Percentiles rank a stretch among this genome's conserved stretches.
Evolutionary conservation across 2,797 vertebrate genomes (phyloP).

Genomic region (Rhinophrynus dorsalis): DNA sequence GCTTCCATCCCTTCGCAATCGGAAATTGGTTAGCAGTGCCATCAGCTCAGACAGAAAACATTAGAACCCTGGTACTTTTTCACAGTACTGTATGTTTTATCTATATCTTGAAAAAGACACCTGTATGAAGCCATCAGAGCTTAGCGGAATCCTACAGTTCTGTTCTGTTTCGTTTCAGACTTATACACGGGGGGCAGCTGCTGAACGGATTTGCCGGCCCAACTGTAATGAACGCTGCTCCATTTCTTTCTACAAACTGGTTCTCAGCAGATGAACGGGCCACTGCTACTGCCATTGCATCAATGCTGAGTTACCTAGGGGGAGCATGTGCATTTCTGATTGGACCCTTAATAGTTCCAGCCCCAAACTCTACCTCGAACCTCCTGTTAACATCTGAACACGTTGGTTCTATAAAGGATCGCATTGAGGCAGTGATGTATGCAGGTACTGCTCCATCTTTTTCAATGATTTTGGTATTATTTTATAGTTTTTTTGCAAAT

Average conservation of each 20-base stretch:
- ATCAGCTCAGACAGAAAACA: no score
- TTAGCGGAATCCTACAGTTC: not conserved
- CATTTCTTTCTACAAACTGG: constrained; percentile 94
- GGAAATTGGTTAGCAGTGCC: no score
- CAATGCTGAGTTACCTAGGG: constrained; percentile 86
- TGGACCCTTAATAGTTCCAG: constrained; percentile 88
- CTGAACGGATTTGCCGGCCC: constrained; percentile 95
- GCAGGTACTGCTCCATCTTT: constrained; percentile 81
- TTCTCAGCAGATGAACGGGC: constrained; percentile 93
- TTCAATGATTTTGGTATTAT: no score
- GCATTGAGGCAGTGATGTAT: constrained; percentile 88
- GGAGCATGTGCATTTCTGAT: constrained; percentile 82
- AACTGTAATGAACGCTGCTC: constrained; percentile 89
- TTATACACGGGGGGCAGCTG: constrained; percentile 92
- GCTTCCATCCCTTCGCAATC: no score
- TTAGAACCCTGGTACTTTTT: no score
- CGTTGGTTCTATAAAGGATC: constrained; percentile 75
- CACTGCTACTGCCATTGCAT: constrained; percentile 91
- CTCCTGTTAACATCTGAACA: constrained; percentile 30
- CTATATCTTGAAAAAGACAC: no score
- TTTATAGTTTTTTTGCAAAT: no score
- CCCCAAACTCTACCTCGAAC: constrained; percentile 78
- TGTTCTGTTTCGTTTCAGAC: constrained; percentile 66
- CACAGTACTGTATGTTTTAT: no score
- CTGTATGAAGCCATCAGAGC: no score